Evolutionary conservation across 1,140 invertebrate genomes (phyloP).

Genomic region (Cepaea nemoralis): DNA sequence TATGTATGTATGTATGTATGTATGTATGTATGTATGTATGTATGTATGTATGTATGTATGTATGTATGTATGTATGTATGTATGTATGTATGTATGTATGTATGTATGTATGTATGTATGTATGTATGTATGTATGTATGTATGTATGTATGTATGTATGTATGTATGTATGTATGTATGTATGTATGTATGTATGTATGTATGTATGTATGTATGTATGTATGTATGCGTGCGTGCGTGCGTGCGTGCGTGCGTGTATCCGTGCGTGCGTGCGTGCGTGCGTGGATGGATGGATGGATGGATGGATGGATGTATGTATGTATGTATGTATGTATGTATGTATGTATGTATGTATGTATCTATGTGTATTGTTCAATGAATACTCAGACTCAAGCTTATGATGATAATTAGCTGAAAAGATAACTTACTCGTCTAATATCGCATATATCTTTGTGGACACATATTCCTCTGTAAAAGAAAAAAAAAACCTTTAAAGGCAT

Average conservation of each 20-base stretch:
- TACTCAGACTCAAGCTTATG: no score
- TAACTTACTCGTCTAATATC: no score
- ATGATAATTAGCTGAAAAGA: no score
- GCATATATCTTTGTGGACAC: no score
- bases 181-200: slow-evolving; percentile 21
- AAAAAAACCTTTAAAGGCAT: no score
- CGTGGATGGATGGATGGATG: no score
- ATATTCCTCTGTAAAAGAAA: no score
- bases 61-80: slow-evolving; percentile 11
- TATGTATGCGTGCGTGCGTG: slow-evolving; percentile 4
- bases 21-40: slow-evolving; percentile 11
- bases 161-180: slow-evolving; percentile 22
- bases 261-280: no score
- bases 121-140: slow-evolving; percentile 11
- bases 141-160: slow-evolving; percentile 13
- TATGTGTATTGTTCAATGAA: no score
- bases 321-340: slow-evolving; percentile 20
- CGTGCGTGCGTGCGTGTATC: no score
- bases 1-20: slow-evolving; percentile 10
- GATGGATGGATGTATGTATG: no score
- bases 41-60: slow-evolving; percentile 9
- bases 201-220: slow-evolving; percentile 5
- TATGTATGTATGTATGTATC: slow-evolving; percentile 9
- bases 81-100: slow-evolving; percentile 10
- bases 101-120: slow-evolving; percentile 10